Percentiles rank a stretch among this genome's conserved stretches.
Conservation (phyloP, 2,888 invertebrate species). For the Diaprepes abbreviatus region DNA sequence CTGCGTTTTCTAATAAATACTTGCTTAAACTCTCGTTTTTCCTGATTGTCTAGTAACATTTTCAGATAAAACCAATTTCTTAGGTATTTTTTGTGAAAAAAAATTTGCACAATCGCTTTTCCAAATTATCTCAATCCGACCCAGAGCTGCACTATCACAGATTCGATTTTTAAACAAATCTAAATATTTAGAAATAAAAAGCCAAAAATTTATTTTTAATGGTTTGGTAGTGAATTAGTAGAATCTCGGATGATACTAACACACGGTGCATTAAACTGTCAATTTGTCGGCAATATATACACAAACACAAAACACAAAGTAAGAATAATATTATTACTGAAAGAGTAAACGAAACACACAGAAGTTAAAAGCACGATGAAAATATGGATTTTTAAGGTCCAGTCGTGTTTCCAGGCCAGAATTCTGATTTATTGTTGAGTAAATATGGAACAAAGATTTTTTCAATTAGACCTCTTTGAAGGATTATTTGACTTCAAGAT, state of each 20-base stretch:
- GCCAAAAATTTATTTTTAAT: background rate
- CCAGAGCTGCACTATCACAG: no score
- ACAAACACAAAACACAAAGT: conserved; percentile 16
- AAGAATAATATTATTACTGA: conserved; percentile 15
- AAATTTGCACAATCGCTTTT: no score
- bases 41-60: no score
- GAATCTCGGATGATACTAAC: background rate
- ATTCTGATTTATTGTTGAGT: background rate
- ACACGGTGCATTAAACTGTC: conserved; percentile 28
- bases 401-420: background rate
- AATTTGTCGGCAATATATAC: conserved; percentile 20
- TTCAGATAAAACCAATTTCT: no score
- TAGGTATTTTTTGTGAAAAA: no score
- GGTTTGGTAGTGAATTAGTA: background rate
- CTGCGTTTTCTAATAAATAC: no score
- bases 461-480: no score
- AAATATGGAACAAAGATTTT: no score
- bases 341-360: conserved; percentile 1
- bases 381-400: background rate
- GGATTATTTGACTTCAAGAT: no score
- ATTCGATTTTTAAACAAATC: no score
- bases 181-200: background rate
- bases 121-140: no score
- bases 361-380: conserved; percentile 7
- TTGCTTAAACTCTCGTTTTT: no score